These are phyloP conservation scores for Otocyon megalotis DNA, from an alignment of 2,113 vertebrate species.

Conservation along the genomic window DNA sequence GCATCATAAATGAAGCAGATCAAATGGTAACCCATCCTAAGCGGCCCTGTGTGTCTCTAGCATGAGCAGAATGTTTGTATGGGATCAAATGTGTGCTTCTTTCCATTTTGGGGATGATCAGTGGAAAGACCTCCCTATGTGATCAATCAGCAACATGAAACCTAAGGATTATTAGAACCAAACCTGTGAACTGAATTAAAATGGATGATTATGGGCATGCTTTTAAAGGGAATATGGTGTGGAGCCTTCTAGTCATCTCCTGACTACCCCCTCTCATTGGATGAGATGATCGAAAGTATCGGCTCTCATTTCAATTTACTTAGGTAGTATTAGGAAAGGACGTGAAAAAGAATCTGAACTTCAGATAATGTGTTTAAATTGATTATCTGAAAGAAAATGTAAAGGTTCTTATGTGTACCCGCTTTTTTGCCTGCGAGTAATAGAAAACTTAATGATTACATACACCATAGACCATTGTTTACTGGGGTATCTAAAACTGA, in stretches of 20 bases:
- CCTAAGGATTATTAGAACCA: neutral
- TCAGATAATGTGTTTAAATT: neutral
- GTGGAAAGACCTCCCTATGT: neutral
- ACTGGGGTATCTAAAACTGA: neutral
- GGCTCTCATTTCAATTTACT: neutral
- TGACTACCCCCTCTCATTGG: neutral
- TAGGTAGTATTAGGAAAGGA: neutral
- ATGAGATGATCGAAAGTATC: neutral
- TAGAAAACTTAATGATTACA: neutral
- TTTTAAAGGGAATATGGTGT: neutral
- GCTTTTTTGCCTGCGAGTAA: neutral
- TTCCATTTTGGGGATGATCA: neutral
- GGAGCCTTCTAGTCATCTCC: neutral
- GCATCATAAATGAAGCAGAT: neutral
- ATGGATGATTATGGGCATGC: neutral
- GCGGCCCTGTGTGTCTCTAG: neutral
- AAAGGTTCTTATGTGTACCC: neutral
- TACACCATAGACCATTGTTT: neutral
- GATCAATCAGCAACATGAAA: neutral
- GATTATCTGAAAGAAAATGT: conserved; percentile 21
- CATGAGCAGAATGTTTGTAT: neutral
- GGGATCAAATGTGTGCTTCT: neutral
- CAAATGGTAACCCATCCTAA: neutral
- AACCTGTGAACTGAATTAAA: neutral
- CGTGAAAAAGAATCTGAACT: neutral